Evolutionary conservation across 2,113 vertebrate genomes (phyloP).

Genomic region (Grus americana): DNA sequence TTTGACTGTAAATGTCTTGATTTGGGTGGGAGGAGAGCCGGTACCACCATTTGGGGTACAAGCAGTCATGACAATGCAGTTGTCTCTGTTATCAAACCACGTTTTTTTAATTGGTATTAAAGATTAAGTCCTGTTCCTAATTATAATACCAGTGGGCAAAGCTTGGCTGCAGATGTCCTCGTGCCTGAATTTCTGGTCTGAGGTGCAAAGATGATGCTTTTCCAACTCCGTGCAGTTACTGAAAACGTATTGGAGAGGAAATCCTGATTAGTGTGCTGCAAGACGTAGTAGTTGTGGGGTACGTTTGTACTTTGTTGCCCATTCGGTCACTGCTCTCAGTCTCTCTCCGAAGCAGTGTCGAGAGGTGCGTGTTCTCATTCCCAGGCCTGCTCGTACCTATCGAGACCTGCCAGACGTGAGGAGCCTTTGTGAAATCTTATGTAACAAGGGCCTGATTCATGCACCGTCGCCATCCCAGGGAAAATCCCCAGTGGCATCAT

Average conservation of each 20-base stretch:
- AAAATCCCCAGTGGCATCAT: neutral
- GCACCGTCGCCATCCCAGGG: neutral
- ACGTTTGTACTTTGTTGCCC: neutral
- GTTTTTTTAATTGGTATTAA: neutral
- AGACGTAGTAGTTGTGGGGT: rapidly evolving
- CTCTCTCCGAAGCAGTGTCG: neutral
- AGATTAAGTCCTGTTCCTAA: neutral
- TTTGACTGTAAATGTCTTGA: neutral
- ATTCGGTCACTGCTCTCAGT: neutral
- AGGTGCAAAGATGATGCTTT: neutral
- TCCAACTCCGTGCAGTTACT: rapidly evolving
- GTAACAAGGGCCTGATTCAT: neutral
- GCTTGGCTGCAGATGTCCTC: neutral
- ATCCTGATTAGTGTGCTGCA: neutral
- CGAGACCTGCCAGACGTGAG: rapidly evolving
- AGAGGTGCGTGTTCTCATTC: neutral
- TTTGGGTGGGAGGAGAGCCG: neutral
- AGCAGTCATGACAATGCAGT: neutral
- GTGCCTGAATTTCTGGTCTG: neutral
- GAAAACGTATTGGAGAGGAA: rapidly evolving
- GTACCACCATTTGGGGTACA: neutral
- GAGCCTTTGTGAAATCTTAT: neutral
- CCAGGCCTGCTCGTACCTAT: neutral
- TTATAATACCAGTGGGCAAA: neutral
- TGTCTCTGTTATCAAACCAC: neutral